Conservation (phyloP, 2,888 invertebrate species). For the Pelosia muscerda region DNA sequence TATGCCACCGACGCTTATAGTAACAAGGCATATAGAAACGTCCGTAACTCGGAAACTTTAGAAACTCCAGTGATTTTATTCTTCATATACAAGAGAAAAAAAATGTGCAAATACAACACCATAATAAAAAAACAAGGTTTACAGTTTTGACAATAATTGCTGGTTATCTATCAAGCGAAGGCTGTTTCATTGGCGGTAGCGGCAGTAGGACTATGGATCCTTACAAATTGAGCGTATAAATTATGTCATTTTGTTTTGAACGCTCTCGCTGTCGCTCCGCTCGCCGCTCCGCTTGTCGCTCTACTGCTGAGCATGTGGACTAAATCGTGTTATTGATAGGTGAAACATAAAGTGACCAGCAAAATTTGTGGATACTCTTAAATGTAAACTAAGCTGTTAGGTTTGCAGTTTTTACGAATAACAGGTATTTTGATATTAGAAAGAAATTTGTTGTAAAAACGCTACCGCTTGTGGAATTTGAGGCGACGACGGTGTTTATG, state of each 20-base stretch:
- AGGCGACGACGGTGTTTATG: conserved; percentile 59
- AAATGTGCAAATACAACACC: too few species aligned
- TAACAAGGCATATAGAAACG: too few species aligned
- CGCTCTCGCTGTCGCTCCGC: background rate
- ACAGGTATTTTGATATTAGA: background rate
- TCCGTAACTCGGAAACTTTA: too few species aligned
- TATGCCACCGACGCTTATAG: too few species aligned
- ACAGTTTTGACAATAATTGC: background rate
- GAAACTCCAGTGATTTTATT: too few species aligned
- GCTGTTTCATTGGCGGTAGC: background rate
- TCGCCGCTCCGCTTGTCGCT: background rate
- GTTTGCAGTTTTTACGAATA: background rate
- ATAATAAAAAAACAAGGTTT: too few species aligned
- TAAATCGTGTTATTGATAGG: background rate
- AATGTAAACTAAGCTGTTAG: background rate
- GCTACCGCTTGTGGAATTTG: conserved; percentile 6
- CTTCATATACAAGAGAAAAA: too few species aligned
- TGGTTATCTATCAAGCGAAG: background rate
- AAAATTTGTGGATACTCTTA: background rate
- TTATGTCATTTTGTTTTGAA: background rate
- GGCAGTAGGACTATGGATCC: background rate
- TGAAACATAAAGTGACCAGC: background rate
- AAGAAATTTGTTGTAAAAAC: background rate
- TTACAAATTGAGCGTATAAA: background rate
- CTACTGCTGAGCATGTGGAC: background rate